These are phyloP conservation scores for Paedocypris micromegethes DNA, from an alignment of 2,797 vertebrate genomes.

Conservation along the genomic window DNA sequence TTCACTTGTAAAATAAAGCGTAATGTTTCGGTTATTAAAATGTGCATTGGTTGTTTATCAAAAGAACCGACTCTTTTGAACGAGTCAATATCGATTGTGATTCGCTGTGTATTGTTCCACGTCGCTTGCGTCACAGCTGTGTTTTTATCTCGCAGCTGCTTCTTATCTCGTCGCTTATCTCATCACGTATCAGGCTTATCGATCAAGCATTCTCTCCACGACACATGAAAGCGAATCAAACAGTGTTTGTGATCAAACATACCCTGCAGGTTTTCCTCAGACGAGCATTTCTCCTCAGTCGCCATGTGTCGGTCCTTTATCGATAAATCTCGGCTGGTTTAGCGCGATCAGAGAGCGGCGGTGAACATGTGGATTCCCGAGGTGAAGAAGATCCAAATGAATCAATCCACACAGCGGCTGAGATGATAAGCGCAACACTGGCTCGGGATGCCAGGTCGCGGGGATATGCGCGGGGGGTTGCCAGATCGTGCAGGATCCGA, in stretches of 20 bases:
- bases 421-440: slow-evolving; percentile 17
- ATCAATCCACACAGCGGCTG: slow-evolving; percentile 25
- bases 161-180: neutral
- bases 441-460: slow-evolving; percentile 17
- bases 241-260: slow-evolving; percentile 7
- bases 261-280: slow-evolving; percentile 73
- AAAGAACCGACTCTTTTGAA: neutral
- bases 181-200: neutral
- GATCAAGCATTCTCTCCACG: no score
- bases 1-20: no score
- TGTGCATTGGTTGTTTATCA: neutral
- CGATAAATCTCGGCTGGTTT: neutral
- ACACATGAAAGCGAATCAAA: no score
- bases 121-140: slow-evolving; percentile 15
- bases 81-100: neutral
- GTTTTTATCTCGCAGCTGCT: neutral
- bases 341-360: no score
- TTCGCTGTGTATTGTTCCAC: slow-evolving; percentile 1
- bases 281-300: slow-evolving; percentile 53
- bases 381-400: slow-evolving; percentile 4
- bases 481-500: slow-evolving; percentile 1
- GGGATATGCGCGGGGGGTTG: neutral
- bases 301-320: slow-evolving; percentile 52
- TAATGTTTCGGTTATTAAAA: neutral
- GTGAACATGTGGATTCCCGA: slow-evolving; percentile 15